Base-by-base conservation (phyloP, 2,888 invertebrate species). In the Drosophila acutilabella region DNA sequence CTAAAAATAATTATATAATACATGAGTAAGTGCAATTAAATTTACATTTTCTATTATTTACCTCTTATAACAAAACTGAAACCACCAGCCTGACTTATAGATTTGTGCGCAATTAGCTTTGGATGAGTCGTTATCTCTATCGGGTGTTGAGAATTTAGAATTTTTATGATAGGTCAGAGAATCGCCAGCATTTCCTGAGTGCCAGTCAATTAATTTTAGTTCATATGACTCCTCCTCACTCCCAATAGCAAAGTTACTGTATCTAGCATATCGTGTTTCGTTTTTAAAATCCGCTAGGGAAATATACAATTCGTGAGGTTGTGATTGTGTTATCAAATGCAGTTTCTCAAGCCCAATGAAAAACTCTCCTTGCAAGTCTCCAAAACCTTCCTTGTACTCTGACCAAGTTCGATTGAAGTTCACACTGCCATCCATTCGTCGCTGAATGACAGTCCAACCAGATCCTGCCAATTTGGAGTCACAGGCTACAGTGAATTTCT, bases 61-160 rank as follows among this genome's bases (percentile, higher is more conserved):
- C 94, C 94, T 94, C 71, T 94, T 94, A 77, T 95, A 95, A 75
- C 95, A 95, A 41, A 94, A 93, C 86, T 95, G 14, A 16, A 68
- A 95, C 95, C 95, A 95, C 95, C 95, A 95, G 1, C 94, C 95
- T 0, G 95, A 95, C 1, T 94, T 93, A 78, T 95, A 95, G 52
- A 94, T 93, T 42, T 92, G 89, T 0, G 95, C 95, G 89, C 95
- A 95, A 59, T 94, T 94, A 1, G 0, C 7, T 0, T 94, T 94
- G 26, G 5, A 92, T 94, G 94, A 94, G 13, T 93, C 93, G 81
- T 95, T 95, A 69, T 95, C 33, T 18, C 11, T 89, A 83, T 95
- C 95, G 44, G 92, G 92, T 0, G 95, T 95, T 0, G 95, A 95
- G 81, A 95, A 96, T 87, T 94, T 94, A 78, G 94, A 93, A 0